Conservation (phyloP, 1,140 invertebrate species). For the Listronotus bonariensis region DNA sequence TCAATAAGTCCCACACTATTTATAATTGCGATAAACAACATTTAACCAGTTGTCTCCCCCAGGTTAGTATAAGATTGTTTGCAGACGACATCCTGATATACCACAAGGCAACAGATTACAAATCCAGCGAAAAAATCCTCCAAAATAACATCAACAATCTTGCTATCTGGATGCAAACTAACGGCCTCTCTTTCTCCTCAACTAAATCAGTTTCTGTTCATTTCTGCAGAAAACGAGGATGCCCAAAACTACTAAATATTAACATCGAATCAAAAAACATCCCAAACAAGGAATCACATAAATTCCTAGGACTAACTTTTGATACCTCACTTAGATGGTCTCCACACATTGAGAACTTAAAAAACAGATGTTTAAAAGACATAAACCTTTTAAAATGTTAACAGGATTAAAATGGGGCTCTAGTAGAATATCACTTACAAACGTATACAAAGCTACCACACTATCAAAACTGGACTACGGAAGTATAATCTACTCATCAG, state of each 20-base stretch:
- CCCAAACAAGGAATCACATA: not conserved
- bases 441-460: slow-evolving; percentile 18
- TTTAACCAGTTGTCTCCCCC: not conserved
- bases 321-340: slow-evolving; percentile 11
- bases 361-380: slow-evolving; percentile 1
- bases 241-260: not conserved
- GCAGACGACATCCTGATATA: slow-evolving; percentile 26
- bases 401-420: slow-evolving; percentile 14
- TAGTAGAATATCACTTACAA: slow-evolving; percentile 14
- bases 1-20: not conserved
- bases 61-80: slow-evolving; percentile 5
- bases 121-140: slow-evolving; percentile 10
- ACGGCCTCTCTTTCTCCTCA: slow-evolving; percentile 9
- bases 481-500: slow-evolving; percentile 15
- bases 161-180: not conserved
- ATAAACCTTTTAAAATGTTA: slow-evolving; percentile 19
- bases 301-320: slow-evolving; percentile 13
- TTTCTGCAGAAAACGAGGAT: not conserved
- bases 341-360: slow-evolving; percentile 1
- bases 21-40: slow-evolving; percentile 6
- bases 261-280: not conserved
- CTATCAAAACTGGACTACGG: slow-evolving; percentile 26
- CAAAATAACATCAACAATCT: slow-evolving; percentile 16
- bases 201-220: slow-evolving; percentile 1
- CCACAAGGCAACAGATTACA: slow-evolving; percentile 6